Conservation (phyloP, 2,888 invertebrate genomes). For the Portevinia maculata region DNA sequence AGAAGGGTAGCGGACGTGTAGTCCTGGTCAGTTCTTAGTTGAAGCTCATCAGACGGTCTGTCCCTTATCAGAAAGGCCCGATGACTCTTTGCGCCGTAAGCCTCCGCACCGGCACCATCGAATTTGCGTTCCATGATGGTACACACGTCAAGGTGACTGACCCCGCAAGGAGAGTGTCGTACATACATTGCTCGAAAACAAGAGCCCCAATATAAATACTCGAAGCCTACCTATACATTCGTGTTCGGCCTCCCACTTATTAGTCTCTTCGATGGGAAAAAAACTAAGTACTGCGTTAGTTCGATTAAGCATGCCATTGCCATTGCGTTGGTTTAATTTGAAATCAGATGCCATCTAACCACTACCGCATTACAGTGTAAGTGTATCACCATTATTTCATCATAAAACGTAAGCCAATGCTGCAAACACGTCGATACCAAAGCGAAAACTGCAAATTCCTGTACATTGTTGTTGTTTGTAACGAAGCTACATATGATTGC, state of each 20-base stretch:
- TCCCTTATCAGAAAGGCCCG: no score
- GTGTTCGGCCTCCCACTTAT: background rate
- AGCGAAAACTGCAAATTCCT: background rate
- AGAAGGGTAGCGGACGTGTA: no score
- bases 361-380: slow-evolving; percentile 13
- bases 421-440: background rate
- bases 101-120: no score
- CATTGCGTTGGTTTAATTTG: slow-evolving; percentile 3
- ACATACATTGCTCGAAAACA: background rate
- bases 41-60: no score
- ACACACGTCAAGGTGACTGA: no score
- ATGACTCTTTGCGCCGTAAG: no score
- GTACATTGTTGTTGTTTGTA: background rate
- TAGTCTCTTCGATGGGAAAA: background rate
- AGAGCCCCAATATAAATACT: background rate
- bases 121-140: no score
- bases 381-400: slow-evolving; percentile 2
- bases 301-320: background rate
- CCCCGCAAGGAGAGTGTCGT: no score
- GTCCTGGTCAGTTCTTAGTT: no score
- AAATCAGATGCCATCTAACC: slow-evolving; percentile 12
- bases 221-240: background rate
- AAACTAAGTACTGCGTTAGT: slow-evolving; percentile 3
- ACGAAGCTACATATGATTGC: slow-evolving; percentile 1
- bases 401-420: background rate